A percentile compares a stretch with the other conserved stretches of the same genome.
Conservation (phyloP, 2,113 vertebrate species). For the Cyphomyrus plagiostoma region DNA sequence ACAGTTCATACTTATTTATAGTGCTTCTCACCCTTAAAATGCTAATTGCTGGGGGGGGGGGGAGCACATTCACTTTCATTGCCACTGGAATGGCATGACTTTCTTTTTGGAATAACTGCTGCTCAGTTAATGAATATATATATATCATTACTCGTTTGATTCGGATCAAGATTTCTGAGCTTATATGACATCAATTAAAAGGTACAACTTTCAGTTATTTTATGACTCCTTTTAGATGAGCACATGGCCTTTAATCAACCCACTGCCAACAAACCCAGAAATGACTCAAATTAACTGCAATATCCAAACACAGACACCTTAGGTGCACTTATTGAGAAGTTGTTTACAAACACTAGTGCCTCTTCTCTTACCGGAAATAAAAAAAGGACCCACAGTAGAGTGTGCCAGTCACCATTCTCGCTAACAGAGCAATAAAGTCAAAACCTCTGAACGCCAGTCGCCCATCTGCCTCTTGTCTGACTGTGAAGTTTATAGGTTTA, state of each 20-base stretch:
- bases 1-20: neutral
- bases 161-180: neutral
- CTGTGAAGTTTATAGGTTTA: slow-evolving; percentile 10
- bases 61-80: neutral
- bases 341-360: neutral
- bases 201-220: neutral
- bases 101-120: neutral
- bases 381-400: neutral
- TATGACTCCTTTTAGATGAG: neutral
- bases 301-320: neutral
- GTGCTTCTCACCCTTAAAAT: neutral
- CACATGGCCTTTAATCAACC: neutral
- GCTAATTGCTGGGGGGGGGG: neutral
- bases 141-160: neutral
- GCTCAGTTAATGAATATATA: neutral
- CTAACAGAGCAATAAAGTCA: neutral
- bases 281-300: neutral
- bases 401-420: neutral
- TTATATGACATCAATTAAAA: neutral
- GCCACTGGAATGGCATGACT: neutral
- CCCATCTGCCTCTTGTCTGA: neutral
- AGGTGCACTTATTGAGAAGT: neutral
- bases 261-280: neutral
- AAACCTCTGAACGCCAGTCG: neutral
- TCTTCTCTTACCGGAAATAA: neutral